Base-by-base conservation (phyloP, 2,113 vertebrate genomes). In the Megaleporinus macrocephalus region DNA sequence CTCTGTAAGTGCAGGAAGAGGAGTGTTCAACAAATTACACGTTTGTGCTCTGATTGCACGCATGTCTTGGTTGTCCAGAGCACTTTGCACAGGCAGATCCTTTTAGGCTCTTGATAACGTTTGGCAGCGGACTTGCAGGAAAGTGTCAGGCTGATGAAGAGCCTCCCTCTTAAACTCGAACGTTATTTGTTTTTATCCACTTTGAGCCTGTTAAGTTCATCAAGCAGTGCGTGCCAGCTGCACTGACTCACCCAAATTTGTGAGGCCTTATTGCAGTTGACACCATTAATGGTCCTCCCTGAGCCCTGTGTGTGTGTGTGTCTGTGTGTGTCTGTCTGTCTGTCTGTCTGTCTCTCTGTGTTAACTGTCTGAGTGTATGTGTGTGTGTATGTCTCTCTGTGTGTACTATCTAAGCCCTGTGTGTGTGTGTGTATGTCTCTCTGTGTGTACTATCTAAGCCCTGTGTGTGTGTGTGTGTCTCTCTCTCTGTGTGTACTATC, bases 261-360 rank as follows among this genome's bases (percentile, higher is more conserved):
- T 27, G 10, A 63, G 26, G 20, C 22, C 0, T 57, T 29, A 63
- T 73, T 53, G 57, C 30, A 36, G 18, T 36, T 36, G 20, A 63
- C 61, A 57, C 24, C 53, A 24, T 22, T 33, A 24, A 11, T 62
- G 36, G 44, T 63, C 62, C 51, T 66, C 47, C 44, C 14, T 47
- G 36, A 63, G 41, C 22, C 30, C 36, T 36, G 3, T 73, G 27
- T 57, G 27, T 57, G 26, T 81, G 12, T 83, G 62, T 85, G 30
- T 68, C n/a, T 81, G 20, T 78, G 27, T 78, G 27, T 68, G 44
- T 62, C 78, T 83, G 22, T 74, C 61, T 84, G 70, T n/a, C n/a
- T n/a, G n/a, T n/a, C n/a, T n/a, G n/a, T n/a, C n/a, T n/a, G n/a
- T n/a, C n/a, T n/a, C n/a, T n/a, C n/a, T n/a, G n/a, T n/a, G n/a